Evolutionary conservation across 2,113 vertebrate genomes (phyloP).

Genomic region (Micronycteris hirsuta): DNA sequence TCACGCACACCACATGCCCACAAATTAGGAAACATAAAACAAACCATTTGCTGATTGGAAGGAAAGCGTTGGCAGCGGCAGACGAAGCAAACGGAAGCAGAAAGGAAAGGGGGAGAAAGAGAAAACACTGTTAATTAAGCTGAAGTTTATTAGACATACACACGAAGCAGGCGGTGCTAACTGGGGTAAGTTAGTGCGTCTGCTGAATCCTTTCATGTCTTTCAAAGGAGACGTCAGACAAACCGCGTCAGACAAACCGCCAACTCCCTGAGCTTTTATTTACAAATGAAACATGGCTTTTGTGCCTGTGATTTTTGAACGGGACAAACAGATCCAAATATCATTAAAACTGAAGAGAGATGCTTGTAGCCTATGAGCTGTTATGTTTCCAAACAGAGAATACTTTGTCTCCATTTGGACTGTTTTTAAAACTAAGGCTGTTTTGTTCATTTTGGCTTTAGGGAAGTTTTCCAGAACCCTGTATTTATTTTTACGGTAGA

Average conservation of each 20-base stretch:
- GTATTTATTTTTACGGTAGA: not conserved
- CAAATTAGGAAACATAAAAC: conserved; percentile 83
- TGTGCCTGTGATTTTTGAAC: not conserved
- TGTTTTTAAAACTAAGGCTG: not conserved
- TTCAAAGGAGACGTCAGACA: not conserved
- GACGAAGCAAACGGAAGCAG: conserved; percentile 73
- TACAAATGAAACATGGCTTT: not conserved
- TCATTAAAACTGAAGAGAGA: not conserved
- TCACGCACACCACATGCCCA: not conserved
- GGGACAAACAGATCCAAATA: not conserved
- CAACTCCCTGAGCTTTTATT: not conserved
- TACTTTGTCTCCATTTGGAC: not conserved
- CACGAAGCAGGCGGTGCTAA: conserved; percentile 14
- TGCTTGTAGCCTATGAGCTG: not conserved
- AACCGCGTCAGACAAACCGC: not conserved
- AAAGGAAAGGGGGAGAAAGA: conserved; percentile 73
- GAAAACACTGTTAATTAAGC: conserved; percentile 55
- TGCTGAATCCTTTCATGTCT: not conserved
- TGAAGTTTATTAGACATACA: not conserved
- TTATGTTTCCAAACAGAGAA: not conserved
- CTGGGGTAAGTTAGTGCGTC: not conserved
- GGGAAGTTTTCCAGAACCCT: not conserved
- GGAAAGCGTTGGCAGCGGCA: conserved; percentile 85
- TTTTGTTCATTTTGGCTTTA: not conserved
- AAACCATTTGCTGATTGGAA: conserved; percentile 93